phyloP scores from a whole-genome alignment of 2,888 invertebrate genomes.

The Andrena marginata region DNA sequence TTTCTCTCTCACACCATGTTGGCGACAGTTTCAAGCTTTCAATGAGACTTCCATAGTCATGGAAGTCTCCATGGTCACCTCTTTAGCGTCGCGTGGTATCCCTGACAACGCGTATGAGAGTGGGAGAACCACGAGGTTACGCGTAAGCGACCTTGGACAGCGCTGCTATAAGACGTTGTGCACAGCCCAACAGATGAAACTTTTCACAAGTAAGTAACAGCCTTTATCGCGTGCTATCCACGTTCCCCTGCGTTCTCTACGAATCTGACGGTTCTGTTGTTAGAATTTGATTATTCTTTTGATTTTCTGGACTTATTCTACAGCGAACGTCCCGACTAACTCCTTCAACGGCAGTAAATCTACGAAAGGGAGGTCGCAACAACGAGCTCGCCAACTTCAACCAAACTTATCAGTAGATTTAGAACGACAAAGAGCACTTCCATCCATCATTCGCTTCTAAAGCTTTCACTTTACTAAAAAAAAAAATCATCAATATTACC shows the following conservation, averaged over 20 bases:
- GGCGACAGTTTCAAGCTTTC: too few relatives aligned
- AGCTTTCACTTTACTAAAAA: not conserved
- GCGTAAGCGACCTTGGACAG: too few relatives aligned
- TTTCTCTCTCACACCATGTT: too few relatives aligned
- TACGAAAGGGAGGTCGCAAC: constrained; percentile 6
- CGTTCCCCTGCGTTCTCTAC: not conserved
- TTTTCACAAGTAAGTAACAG: not conserved
- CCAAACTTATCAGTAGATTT: not conserved
- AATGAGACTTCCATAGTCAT: too few relatives aligned
- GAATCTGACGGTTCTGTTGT: not conserved
- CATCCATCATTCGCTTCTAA: not conserved
- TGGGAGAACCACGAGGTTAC: too few relatives aligned
- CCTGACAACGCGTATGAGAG: too few relatives aligned
- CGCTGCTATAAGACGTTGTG: not conserved
- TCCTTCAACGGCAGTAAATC: constrained; percentile 56
- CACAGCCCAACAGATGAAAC: constrained; percentile 22
- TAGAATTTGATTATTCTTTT: not conserved
- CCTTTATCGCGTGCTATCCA: not conserved
- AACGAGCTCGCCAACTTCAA: not conserved
- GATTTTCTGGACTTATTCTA: not conserved
- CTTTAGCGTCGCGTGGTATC: too few relatives aligned
- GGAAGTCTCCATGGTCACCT: too few relatives aligned
- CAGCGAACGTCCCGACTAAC: constrained; percentile 32
- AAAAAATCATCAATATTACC: too few relatives aligned
- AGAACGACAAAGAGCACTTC: not conserved